Evolutionary conservation across 2,797 vertebrate genomes (phyloP).

Genomic region (Myotis vivesi): DNA sequence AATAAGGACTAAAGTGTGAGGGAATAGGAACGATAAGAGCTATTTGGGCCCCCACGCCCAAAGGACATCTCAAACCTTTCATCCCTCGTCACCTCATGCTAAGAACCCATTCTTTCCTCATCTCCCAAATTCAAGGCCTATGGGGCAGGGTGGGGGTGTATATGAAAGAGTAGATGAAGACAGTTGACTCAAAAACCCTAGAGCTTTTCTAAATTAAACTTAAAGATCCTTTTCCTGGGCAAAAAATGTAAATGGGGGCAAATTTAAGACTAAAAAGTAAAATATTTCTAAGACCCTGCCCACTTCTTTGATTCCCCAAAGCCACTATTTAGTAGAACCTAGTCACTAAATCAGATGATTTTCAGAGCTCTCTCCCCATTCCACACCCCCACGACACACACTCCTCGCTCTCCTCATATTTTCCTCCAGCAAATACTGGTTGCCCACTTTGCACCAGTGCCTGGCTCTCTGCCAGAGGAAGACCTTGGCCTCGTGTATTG

Average conservation of each 20-base stretch:
- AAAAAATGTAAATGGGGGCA: constrained; percentile 25
- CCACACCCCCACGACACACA: neutral
- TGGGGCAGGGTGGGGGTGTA: neutral
- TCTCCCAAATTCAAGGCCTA: neutral
- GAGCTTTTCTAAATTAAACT: neutral
- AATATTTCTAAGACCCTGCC: neutral
- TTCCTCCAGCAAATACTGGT: neutral
- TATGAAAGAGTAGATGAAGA: neutral
- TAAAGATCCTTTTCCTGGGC: neutral
- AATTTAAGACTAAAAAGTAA: constrained; percentile 5
- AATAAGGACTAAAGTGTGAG: neutral
- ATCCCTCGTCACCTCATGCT: neutral
- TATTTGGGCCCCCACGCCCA: neutral
- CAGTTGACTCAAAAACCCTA: neutral
- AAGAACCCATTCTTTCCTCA: neutral
- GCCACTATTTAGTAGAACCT: neutral
- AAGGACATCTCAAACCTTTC: neutral
- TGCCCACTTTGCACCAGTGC: neutral
- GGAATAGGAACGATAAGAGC: neutral
- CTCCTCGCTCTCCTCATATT: neutral
- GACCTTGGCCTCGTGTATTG: neutral
- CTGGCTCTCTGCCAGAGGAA: neutral
- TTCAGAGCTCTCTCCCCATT: neutral
- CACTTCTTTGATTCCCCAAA: neutral
- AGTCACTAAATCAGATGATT: neutral